These are phyloP conservation scores for Psittacula echo DNA, from an alignment of 2,797 vertebrate genomes.

Conservation along the genomic window DNA sequence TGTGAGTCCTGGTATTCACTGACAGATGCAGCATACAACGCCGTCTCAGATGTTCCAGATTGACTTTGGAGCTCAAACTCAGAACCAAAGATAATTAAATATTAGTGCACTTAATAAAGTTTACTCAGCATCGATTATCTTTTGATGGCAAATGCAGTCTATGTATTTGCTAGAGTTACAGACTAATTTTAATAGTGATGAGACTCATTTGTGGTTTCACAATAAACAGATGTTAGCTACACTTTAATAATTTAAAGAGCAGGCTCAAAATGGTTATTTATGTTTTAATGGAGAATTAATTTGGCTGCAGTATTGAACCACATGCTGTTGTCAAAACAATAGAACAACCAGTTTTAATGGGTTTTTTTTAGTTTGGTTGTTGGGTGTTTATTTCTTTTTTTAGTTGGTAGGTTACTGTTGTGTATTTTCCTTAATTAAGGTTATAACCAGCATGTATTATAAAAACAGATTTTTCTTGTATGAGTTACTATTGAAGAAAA, in stretches of 20 bases:
- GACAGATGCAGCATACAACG: slow-evolving; percentile 65
- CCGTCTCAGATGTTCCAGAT: slow-evolving; percentile 64
- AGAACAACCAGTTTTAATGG: not conserved
- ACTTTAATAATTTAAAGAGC: slow-evolving; percentile 38
- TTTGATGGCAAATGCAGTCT: slow-evolving; percentile 38
- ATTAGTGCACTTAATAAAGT: slow-evolving; percentile 55
- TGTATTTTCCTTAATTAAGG: not conserved
- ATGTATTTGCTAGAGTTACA: slow-evolving; percentile 18
- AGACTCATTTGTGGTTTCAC: not conserved
- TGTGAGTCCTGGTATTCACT: not conserved
- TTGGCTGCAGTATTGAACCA: not conserved
- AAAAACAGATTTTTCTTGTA: not conserved
- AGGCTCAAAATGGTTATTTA: slow-evolving; percentile 34
- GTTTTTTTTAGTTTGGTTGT: not conserved
- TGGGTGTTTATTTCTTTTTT: not conserved
- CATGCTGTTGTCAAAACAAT: not conserved
- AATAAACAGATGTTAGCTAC: slow-evolving; percentile 32
- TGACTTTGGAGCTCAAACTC: slow-evolving; percentile 49
- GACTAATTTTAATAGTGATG: slow-evolving; percentile 41
- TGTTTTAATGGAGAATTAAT: slow-evolving; percentile 31
- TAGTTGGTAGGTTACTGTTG: not conserved
- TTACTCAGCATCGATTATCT: slow-evolving; percentile 49
- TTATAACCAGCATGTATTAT: not conserved
- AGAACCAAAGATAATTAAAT: slow-evolving; percentile 57
- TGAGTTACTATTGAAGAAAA: not conserved